Conservation (phyloP, 2,797 vertebrate genomes). For the Eurystomus glaucurus region DNA sequence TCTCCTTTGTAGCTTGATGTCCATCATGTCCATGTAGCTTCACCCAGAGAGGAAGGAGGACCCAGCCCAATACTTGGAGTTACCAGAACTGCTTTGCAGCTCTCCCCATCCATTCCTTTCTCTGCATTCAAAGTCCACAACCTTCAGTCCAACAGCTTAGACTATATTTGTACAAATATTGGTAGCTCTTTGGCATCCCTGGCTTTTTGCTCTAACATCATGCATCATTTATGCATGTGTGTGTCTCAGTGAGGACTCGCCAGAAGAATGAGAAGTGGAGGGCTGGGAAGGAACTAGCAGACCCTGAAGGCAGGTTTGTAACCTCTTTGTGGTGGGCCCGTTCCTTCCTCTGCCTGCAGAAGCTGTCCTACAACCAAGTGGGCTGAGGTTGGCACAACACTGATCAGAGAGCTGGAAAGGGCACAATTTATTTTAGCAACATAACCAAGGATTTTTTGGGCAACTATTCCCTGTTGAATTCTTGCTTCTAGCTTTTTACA, state of each 20-base stretch:
- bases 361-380: background rate
- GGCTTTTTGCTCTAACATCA: background rate
- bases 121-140: background rate
- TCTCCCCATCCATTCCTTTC: slow-evolving; percentile 5
- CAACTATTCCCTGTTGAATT: background rate
- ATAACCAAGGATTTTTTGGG: background rate
- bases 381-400: background rate
- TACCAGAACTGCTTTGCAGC: background rate
- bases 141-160: background rate
- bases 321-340: background rate
- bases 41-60: background rate
- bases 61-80: background rate
- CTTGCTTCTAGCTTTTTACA: background rate
- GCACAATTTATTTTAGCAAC: background rate
- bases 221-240: background rate
- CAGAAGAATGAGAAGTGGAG: background rate
- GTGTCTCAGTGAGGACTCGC: background rate
- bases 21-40: background rate
- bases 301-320: background rate
- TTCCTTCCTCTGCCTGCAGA: background rate
- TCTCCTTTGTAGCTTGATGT: slow-evolving; percentile 28
- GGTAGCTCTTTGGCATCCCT: slow-evolving; percentile 22
- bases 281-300: background rate
- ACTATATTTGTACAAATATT: background rate
- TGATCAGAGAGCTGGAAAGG: background rate